Percentiles rank a stretch among this genome's conserved stretches.
phyloP scores from a whole-genome alignment of 2,888 invertebrate genomes.

The Ophion slaviceki region DNA sequence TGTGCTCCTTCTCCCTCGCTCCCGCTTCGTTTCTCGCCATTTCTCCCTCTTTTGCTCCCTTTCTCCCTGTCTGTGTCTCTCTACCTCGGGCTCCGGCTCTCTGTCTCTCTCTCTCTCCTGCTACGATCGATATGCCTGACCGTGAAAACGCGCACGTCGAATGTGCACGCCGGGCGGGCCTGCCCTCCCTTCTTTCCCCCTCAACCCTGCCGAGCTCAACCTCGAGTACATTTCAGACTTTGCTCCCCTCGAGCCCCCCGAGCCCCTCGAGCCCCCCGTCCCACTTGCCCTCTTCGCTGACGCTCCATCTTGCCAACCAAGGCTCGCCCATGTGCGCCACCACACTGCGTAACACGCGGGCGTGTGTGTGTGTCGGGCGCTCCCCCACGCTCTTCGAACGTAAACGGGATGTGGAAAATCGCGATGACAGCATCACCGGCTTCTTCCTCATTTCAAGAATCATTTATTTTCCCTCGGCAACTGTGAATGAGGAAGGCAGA shows the following conservation, averaged over 20 bases:
- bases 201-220: constrained; percentile 40
- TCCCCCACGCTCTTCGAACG: constrained; percentile 50
- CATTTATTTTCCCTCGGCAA: not conserved
- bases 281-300: constrained; percentile 19
- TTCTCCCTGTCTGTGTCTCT: constrained; percentile 60
- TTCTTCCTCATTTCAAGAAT: not conserved
- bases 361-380: not conserved
- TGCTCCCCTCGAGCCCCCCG: constrained; percentile 44
- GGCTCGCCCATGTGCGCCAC: constrained; percentile 42
- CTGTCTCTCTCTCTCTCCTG: constrained; percentile 67
- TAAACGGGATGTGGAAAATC: constrained; percentile 41
- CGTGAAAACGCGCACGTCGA: constrained; percentile 82
- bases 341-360: constrained; percentile 19
- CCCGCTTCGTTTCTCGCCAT: constrained; percentile 66
- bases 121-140: constrained; percentile 81
- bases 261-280: constrained; percentile 54
- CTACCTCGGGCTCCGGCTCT: constrained; percentile 63
- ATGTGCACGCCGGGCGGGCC: constrained; percentile 77
- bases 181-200: constrained; percentile 67
- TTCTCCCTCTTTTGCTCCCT: constrained; percentile 63
- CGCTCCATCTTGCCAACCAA: constrained; percentile 58
- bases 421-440: constrained; percentile 34
- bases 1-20: constrained; percentile 68
- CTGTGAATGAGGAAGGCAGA: no score
- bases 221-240: constrained; percentile 58